These are phyloP conservation scores for Gymnogyps californianus DNA, from an alignment of 2,113 vertebrate species.

Conservation along the genomic window DNA sequence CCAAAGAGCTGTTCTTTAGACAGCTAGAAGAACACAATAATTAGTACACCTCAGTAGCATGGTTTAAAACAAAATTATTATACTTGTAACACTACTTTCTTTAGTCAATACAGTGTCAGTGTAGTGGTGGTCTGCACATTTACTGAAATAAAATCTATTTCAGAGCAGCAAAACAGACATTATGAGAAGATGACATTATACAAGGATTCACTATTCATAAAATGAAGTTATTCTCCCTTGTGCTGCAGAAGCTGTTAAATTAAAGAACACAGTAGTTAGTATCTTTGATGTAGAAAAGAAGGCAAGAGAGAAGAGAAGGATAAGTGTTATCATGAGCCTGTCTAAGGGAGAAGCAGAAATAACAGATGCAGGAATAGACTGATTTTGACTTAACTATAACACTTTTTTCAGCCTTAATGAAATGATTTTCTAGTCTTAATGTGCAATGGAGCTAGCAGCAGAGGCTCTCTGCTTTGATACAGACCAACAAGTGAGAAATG, in stretches of 20 bases:
- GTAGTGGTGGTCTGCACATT: background rate
- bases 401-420: conserved; percentile 42
- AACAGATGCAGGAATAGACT: background rate
- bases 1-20: background rate
- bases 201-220: conserved; percentile 26
- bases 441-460: conserved; percentile 19
- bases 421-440: conserved; percentile 40
- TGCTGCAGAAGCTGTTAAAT: conserved; percentile 58
- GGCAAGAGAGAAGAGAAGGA: background rate
- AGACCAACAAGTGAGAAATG: conserved; percentile 61
- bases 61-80: background rate
- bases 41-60: background rate
- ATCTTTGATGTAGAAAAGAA: conserved; percentile 47
- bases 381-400: conserved; percentile 18
- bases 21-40: background rate
- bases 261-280: conserved; percentile 45
- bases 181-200: conserved; percentile 5
- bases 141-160: conserved; percentile 7
- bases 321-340: background rate
- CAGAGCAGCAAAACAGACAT: conserved; percentile 3
- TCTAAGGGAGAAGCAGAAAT: background rate
- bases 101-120: background rate
- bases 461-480: conserved; percentile 48
- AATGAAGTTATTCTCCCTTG: conserved; percentile 46
- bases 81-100: background rate